Conservation (phyloP, 2,888 invertebrate genomes). For the Drosophila ezoana region DNA sequence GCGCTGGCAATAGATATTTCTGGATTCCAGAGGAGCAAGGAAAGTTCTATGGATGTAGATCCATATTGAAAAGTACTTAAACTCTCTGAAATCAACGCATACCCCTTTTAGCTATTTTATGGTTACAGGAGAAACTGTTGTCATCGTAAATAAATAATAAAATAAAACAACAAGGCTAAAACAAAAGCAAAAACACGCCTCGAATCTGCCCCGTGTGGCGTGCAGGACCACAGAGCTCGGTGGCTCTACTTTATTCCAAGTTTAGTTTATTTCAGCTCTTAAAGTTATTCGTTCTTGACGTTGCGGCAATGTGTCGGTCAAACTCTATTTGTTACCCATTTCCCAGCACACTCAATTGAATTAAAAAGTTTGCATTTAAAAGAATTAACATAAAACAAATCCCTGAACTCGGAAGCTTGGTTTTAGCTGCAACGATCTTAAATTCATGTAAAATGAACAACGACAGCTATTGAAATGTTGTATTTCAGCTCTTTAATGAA, state of each 20-base stretch:
- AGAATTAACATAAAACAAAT: background rate
- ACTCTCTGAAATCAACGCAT: too few relatives aligned
- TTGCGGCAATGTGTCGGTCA: constrained; percentile 3
- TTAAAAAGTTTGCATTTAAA: background rate
- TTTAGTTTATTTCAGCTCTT: constrained; percentile 5
- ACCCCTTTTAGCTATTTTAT: background rate
- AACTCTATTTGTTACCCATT: background rate
- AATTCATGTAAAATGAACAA: too few relatives aligned
- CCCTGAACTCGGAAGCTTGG: too few relatives aligned
- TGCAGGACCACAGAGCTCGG: constrained; percentile 7
- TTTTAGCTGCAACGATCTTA: too few relatives aligned
- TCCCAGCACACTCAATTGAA: background rate
- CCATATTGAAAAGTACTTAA: too few relatives aligned
- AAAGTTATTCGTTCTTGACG: constrained; percentile 12
- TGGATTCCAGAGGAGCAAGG: too few relatives aligned
- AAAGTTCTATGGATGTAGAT: too few relatives aligned
- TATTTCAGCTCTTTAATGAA: too few relatives aligned
- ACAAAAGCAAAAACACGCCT: constrained; percentile 10
- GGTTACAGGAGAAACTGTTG: constrained; percentile 34
- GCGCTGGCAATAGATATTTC: too few relatives aligned
- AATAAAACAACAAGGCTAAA: constrained; percentile 31
- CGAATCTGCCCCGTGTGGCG: constrained; percentile 12
- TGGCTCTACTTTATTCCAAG: constrained; percentile 2
- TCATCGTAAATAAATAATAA: constrained; percentile 65
- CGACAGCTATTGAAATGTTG: too few relatives aligned